phyloP scores from a whole-genome alignment of 1,140 invertebrate genomes.

The Atta texana region DNA sequence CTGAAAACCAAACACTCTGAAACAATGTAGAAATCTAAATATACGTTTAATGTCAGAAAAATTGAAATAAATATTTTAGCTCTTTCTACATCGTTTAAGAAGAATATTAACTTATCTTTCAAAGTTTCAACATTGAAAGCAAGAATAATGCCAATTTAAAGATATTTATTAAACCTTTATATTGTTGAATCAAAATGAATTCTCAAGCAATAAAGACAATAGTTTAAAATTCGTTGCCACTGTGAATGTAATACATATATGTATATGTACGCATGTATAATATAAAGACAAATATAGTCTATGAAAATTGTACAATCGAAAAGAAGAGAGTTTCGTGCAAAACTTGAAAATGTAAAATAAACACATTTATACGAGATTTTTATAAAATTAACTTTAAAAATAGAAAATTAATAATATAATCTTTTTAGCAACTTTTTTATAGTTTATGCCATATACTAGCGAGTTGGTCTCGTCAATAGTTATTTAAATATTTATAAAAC shows the following conservation, averaged over 20 bases:
- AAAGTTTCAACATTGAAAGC: not conserved
- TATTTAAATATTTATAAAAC: not conserved
- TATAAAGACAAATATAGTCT: not conserved
- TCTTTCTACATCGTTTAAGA: not conserved
- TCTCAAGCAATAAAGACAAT: too few species aligned
- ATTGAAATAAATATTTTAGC: not conserved
- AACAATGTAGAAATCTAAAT: slow-evolving; percentile 12
- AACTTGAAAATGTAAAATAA: not conserved
- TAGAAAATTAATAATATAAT: not conserved
- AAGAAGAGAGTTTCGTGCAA: not conserved
- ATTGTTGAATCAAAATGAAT: too few species aligned
- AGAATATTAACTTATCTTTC: not conserved
- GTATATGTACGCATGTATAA: too few species aligned
- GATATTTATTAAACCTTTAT: too few species aligned
- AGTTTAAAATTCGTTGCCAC: too few species aligned
- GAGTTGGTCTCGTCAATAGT: not conserved
- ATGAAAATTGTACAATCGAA: not conserved
- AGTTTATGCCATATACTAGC: not conserved
- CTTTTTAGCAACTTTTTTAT: not conserved
- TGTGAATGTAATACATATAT: too few species aligned
- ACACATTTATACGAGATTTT: not conserved
- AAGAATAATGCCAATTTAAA: too few species aligned
- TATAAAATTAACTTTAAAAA: not conserved
- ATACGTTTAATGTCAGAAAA: not conserved
- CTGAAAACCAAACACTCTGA: not conserved